phyloP scores from a whole-genome alignment of 2,797 vertebrate species.

The Tarsius wallacei region DNA sequence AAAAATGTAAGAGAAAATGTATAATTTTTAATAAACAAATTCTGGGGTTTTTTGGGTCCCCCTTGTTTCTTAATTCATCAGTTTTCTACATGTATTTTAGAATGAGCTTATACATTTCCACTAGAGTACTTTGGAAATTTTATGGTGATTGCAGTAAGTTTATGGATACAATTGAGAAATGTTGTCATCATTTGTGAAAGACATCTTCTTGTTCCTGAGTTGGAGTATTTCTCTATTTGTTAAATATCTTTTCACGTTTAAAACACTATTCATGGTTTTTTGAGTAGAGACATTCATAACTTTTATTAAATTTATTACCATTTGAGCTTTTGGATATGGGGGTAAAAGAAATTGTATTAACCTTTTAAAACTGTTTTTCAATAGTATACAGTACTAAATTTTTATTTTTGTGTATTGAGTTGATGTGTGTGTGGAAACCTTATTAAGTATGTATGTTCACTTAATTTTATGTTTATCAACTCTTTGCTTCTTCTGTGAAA shows the following conservation, averaged over 20 bases:
- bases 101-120: not conserved
- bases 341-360: not conserved
- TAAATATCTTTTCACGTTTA: not conserved
- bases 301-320: not conserved
- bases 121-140: not conserved
- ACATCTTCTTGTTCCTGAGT: not conserved
- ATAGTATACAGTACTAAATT: not conserved
- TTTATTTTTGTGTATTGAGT: not conserved
- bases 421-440: not conserved
- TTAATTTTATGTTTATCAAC: not conserved
- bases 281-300: not conserved
- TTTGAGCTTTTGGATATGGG: not conserved
- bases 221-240: not conserved
- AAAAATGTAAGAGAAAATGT: no score
- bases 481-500: not conserved
- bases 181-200: not conserved
- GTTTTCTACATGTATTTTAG: not conserved
- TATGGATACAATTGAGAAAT: not conserved
- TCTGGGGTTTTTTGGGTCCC: no score
- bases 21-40: no score
- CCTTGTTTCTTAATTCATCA: no score
- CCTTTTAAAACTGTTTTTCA: not conserved
- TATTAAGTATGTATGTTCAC: not conserved
- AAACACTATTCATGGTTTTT: not conserved
- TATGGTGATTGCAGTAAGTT: not conserved